These are phyloP conservation scores for Drosophila busckii DNA, from an alignment of 1,140 invertebrate genomes.

Conservation along the genomic window DNA sequence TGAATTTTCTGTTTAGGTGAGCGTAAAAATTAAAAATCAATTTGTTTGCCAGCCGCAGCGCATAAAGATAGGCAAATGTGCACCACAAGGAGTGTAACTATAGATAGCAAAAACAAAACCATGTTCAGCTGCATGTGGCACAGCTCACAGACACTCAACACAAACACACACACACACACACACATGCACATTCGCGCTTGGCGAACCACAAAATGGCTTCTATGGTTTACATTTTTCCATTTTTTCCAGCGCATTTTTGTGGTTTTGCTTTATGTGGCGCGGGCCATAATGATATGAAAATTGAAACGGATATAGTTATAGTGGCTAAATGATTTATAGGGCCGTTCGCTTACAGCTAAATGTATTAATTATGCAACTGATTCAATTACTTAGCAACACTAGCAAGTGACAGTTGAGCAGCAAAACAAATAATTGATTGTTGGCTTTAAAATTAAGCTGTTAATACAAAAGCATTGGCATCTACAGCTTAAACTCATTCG, in stretches of 20 bases:
- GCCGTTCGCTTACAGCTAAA: background rate
- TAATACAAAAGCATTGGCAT: background rate
- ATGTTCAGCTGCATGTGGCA: conserved; percentile 4
- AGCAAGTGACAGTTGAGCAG: background rate
- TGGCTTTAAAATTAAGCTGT: background rate
- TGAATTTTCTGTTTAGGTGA: conserved; percentile 62
- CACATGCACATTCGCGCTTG: background rate
- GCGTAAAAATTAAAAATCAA: conserved; percentile 69
- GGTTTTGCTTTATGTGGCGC: conserved; percentile 1
- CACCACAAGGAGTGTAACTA: conserved; percentile 15
- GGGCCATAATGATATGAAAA: conserved; percentile 8
- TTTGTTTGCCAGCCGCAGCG: conserved; percentile 35
- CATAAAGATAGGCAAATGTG: conserved; percentile 42
- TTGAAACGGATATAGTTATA: conserved; percentile 13
- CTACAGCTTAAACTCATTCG: background rate
- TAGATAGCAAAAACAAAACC: conserved; percentile 12
- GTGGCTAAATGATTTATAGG: conserved; percentile 21
- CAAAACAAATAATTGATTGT: conserved; percentile 5
- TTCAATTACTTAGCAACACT: conserved; percentile 4
- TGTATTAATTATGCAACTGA: conserved; percentile 6
- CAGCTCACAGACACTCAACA: background rate
- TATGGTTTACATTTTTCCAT: too few relatives aligned
- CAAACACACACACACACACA: background rate
- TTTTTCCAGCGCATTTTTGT: too few relatives aligned
- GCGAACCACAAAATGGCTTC: conserved; percentile 6